Evolutionary conservation across 2,113 vertebrate species (phyloP).

Genomic region (Cinclus cinclus): DNA sequence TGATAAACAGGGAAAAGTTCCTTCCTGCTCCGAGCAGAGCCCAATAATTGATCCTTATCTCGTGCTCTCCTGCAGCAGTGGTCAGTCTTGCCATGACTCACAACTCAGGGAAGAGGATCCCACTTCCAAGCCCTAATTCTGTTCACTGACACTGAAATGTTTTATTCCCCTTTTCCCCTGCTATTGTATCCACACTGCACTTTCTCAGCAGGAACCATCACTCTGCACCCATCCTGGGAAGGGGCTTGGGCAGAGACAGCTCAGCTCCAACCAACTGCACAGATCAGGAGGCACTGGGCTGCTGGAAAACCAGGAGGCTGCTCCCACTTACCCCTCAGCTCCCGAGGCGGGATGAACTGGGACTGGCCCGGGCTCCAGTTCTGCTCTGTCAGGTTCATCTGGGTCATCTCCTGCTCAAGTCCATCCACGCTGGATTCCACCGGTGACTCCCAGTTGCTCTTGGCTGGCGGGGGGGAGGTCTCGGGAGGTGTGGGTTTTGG

Average conservation of each 20-base stretch:
- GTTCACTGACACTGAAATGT: rapidly evolving
- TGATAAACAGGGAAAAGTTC: not conserved
- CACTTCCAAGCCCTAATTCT: not conserved
- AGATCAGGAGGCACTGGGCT: not conserved
- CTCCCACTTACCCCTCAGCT: constrained; percentile 82
- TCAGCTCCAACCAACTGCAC: not conserved
- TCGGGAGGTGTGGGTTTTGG: constrained; percentile 61
- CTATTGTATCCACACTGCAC: not conserved
- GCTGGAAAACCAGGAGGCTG: not conserved
- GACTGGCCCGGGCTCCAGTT: constrained; percentile 87
- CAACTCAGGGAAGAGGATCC: not conserved
- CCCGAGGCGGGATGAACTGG: constrained; percentile 84
- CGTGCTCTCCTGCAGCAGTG: not conserved
- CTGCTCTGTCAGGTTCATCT: constrained; percentile 84
- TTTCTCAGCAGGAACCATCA: not conserved
- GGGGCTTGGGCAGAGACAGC: rapidly evolving
- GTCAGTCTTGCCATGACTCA: rapidly evolving
- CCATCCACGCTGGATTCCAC: constrained; percentile 75
- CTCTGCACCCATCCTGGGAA: not conserved
- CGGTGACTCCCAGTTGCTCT: constrained; percentile 68
- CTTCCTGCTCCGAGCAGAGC: not conserved
- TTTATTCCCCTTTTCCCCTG: not conserved
- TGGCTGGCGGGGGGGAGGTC: constrained; percentile 56
- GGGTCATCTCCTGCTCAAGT: constrained; percentile 87
- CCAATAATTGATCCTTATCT: not conserved